Percentiles rank a stretch among this genome's conserved stretches.
Evolutionary conservation across 2,797 vertebrate species (phyloP).

Genomic region (Vultur gryphus): DNA sequence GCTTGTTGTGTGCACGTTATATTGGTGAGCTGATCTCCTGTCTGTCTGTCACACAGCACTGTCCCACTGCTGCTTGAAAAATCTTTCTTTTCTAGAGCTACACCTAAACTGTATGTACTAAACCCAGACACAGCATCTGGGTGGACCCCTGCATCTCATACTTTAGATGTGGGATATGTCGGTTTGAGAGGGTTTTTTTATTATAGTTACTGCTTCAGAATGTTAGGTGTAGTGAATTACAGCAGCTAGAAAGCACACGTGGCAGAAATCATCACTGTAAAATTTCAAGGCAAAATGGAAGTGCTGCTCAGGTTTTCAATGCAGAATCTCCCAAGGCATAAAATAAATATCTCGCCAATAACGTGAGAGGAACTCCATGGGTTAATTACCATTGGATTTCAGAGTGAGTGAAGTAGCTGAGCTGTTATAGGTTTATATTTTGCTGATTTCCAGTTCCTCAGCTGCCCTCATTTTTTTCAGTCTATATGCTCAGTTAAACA

Average conservation of each 20-base stretch:
- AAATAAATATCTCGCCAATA: not conserved
- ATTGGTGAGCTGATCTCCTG: not conserved
- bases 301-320: not conserved
- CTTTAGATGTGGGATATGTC: not conserved
- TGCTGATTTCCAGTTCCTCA: not conserved
- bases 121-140: not conserved
- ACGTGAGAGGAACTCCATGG: not conserved
- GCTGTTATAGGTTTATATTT: not conserved
- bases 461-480: not conserved
- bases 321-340: not conserved
- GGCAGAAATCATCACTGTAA: not conserved
- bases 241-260: not conserved
- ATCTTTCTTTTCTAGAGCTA: not conserved
- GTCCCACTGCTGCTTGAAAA: not conserved
- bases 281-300: not conserved
- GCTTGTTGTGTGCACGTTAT: rapidly evolving
- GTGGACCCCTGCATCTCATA: not conserved
- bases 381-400: not conserved
- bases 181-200: not conserved
- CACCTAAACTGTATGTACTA: not conserved
- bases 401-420: not conserved
- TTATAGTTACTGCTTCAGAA: not conserved
- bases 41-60: not conserved
- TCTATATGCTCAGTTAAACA: not conserved
- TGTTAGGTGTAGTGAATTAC: not conserved